Conservation (phyloP, 2,888 invertebrate species). For the Agriopis leucophaearia region DNA sequence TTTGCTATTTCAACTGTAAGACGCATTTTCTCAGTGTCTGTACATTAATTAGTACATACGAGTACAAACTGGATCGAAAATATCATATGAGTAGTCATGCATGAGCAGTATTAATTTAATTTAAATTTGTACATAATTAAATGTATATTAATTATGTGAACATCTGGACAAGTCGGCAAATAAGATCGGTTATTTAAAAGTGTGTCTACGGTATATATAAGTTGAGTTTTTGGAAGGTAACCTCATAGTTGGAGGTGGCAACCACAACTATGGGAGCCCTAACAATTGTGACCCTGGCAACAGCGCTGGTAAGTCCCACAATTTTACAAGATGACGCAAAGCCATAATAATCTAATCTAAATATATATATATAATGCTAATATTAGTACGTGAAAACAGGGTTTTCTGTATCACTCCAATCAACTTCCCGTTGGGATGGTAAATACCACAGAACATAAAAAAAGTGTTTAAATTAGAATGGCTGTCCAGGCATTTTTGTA, state of each 20-base stretch:
- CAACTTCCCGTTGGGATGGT: too few relatives aligned
- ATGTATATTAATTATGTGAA: background rate
- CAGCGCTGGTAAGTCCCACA: constrained; percentile 11
- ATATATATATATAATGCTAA: too few relatives aligned
- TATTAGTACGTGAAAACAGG: too few relatives aligned
- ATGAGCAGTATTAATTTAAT: background rate
- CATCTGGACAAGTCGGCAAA: constrained; percentile 19
- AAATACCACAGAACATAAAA: too few relatives aligned
- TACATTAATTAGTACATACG: too few relatives aligned
- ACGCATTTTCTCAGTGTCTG: too few relatives aligned
- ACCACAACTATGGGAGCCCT: constrained; percentile 7
- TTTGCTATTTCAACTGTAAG: too few relatives aligned
- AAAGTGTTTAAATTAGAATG: too few relatives aligned
- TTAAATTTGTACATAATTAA: constrained; percentile 1
- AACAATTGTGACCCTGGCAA: constrained; percentile 1
- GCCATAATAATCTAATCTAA: too few relatives aligned
- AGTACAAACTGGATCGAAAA: background rate
- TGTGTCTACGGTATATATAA: constrained; percentile 11
- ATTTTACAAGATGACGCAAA: background rate
- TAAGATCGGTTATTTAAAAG: background rate
- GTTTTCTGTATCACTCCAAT: too few relatives aligned
- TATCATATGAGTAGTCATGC: background rate
- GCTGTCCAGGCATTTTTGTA: too few relatives aligned
- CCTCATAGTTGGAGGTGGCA: constrained; percentile 11
- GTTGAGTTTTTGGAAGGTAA: background rate